Evolutionary conservation across 2,888 invertebrate species (phyloP).

Genomic region (Lycophotia porphyrea): DNA sequence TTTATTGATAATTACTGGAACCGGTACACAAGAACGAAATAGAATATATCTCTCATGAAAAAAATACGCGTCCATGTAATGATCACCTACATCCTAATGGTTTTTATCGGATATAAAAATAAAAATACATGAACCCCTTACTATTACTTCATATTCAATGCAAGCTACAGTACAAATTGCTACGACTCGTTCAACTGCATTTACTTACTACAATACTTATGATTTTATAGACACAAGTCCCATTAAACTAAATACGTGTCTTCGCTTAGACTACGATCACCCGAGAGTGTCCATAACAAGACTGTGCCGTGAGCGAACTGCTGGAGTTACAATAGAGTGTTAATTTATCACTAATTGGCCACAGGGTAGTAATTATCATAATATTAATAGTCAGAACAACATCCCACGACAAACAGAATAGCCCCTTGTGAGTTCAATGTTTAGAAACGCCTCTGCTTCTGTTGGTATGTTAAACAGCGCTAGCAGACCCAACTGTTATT

Average conservation of each 20-base stretch:
- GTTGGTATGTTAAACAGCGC: conserved; percentile 65
- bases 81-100: conserved; percentile 75
- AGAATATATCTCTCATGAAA: conserved; percentile 73
- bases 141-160: conserved; percentile 64
- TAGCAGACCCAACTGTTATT: conserved; percentile 57
- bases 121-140: conserved; percentile 82
- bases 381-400: conserved; percentile 63
- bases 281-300: conserved; percentile 56
- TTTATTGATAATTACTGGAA: conserved; percentile 87
- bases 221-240: conserved; percentile 64
- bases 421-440: conserved; percentile 50
- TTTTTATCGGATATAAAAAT: conserved; percentile 85
- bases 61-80: conserved; percentile 77
- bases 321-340: conserved; percentile 66
- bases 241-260: conserved; percentile 63
- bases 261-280: conserved; percentile 45
- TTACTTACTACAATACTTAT: conserved; percentile 72
- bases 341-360: conserved; percentile 67
- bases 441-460: conserved; percentile 47
- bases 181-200: conserved; percentile 67
- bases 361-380: conserved; percentile 65
- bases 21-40: conserved; percentile 84
- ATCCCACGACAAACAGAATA: conserved; percentile 63
- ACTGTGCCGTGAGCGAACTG: conserved; percentile 58
- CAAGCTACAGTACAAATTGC: conserved; percentile 72